phyloP scores from a whole-genome alignment of 1,140 invertebrate genomes.

The Drosophila tani region DNA sequence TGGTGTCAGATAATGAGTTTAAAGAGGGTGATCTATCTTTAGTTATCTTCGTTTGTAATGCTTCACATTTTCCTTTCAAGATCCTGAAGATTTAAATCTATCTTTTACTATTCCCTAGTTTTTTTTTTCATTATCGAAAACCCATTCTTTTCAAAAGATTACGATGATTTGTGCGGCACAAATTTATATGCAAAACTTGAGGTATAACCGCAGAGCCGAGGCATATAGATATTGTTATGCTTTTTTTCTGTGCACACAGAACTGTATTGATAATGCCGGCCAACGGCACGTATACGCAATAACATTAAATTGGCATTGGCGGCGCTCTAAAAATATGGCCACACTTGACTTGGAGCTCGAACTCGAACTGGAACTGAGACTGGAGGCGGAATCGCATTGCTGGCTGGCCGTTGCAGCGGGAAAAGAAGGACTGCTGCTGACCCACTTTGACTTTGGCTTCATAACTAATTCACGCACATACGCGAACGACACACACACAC shows the following conservation, averaged over 20 bases:
- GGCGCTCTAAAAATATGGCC: slow-evolving; percentile 67
- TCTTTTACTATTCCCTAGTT: not conserved
- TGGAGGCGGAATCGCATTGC: slow-evolving; percentile 18
- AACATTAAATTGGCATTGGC: slow-evolving; percentile 68
- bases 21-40: not conserved
- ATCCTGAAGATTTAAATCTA: not conserved
- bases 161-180: not conserved
- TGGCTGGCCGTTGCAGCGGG: slow-evolving; percentile 35
- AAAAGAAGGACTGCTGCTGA: slow-evolving; percentile 65
- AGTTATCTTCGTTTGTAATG: not conserved
- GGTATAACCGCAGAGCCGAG: not conserved
- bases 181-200: not conserved
- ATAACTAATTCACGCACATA: slow-evolving; percentile 81
- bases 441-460: slow-evolving; percentile 83
- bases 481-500: slow-evolving; percentile 7
- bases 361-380: slow-evolving; percentile 19
- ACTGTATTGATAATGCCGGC: slow-evolving; percentile 54
- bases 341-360: slow-evolving; percentile 35
- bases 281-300: slow-evolving; percentile 75
- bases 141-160: no score
- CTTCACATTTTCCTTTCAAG: not conserved
- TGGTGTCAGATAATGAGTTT: no score
- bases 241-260: slow-evolving; percentile 21
- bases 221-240: slow-evolving; percentile 4
- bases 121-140: not conserved